Percentiles rank a stretch among this genome's conserved stretches.
These are phyloP conservation scores for Zaprionus inermis DNA, from an alignment of 1,140 invertebrate genomes.

Conservation along the genomic window DNA sequence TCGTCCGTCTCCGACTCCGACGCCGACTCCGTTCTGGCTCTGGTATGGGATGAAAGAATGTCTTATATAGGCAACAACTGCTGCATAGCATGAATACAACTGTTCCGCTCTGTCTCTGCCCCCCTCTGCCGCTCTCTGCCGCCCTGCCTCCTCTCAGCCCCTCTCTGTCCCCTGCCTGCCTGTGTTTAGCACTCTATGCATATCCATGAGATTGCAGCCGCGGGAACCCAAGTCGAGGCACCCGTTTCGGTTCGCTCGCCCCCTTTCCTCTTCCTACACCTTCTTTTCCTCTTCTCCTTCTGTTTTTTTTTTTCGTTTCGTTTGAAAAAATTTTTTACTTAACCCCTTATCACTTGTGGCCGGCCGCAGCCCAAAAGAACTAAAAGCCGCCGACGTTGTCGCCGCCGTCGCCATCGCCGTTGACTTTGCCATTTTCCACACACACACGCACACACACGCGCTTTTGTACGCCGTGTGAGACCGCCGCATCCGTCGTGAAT, in stretches of 20 bases:
- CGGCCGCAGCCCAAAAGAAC: constrained; percentile 43
- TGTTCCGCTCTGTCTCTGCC: constrained; percentile 24
- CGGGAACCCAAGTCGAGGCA: constrained; percentile 24
- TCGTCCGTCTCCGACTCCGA: constrained; percentile 18
- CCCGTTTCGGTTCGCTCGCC: constrained; percentile 7
- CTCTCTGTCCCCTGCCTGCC: constrained; percentile 2
- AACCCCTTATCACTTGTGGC: constrained; percentile 53
- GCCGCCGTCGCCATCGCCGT: constrained; percentile 15
- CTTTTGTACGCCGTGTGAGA: constrained; percentile 18
- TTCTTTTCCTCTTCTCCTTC: neutral
- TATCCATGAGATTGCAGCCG: constrained; percentile 62
- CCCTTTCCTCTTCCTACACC: neutral
- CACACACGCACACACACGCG: neutral
- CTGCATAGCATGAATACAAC: constrained; percentile 61
- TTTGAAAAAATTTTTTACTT: constrained; percentile 61
- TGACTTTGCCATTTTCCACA: constrained; percentile 38
- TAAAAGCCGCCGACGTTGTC: constrained; percentile 43
- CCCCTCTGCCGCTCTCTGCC: neutral
- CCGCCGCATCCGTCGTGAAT: constrained; percentile 52
- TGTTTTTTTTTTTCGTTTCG: constrained; percentile 29
- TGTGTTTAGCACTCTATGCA: constrained; percentile 50
- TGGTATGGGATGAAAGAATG: constrained; percentile 72
- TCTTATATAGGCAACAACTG: constrained; percentile 79
- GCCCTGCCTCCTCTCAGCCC: neutral
- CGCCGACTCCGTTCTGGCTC: constrained; percentile 12